Base-by-base conservation (phyloP, 2,113 vertebrate species). In the Haplochromis vanheusdeni region DNA sequence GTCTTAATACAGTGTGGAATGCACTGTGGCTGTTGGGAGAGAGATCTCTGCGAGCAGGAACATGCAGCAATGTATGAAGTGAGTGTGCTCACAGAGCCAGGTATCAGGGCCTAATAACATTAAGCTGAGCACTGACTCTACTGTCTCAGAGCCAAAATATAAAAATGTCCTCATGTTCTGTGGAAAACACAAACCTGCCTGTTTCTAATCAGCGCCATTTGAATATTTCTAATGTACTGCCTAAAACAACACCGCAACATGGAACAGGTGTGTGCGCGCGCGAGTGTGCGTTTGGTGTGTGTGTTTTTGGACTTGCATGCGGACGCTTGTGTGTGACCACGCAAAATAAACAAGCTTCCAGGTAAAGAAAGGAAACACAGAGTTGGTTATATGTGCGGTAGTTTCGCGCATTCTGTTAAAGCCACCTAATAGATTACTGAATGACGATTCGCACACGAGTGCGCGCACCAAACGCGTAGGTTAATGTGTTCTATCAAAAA, bases 221-320 rank as follows among this genome's bases (percentile, higher is more conserved):
- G 65, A 87, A 92, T 81, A 79, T 81, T 86, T 91, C 10, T 89
- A 73, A 80, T 42, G 80, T 21, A 70, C 14, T 52, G 52, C 81
- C 85, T 79, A 90, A 87, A 92, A 94, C 86, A 92, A 89, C 89
- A 88, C 92, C 19, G 94, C 91, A 94, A 94, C 93, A 94, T 90
- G 93, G 92, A 95, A 95, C 94, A 96, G 94, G 94, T 96, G 94
- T 95, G 92, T 90, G 92, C 56, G 93, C 42, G 83, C 56, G 86
- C 47, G 33, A 21, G 79, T 26, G 42, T 40, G 81, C 9, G 45
- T 65, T 65, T 65, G 11, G 31, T 37, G 60, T 13, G 60, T 35
- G 56, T 10, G 16, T 58, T 37, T 68, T 68, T 68, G 51, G 13
- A 21, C 31, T 33, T 75, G 19, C 40, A 11, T 37, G 85, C 89